These are phyloP conservation scores for Psilanteris sp. DNA, from an alignment of 1,140 invertebrate genomes.

Conservation along the genomic window DNA sequence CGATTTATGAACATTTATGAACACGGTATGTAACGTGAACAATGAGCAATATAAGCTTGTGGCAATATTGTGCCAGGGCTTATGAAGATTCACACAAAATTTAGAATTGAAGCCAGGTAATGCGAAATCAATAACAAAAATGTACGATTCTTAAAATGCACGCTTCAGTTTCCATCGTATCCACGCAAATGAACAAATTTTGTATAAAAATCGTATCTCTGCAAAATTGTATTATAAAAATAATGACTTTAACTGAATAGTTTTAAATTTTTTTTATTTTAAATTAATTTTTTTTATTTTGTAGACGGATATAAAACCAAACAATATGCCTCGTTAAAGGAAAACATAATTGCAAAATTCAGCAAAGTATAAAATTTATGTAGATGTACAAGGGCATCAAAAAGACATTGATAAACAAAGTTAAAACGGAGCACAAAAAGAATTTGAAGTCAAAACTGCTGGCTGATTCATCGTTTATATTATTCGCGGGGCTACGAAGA, in stretches of 20 bases:
- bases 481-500: constrained; percentile 23
- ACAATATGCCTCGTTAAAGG: constrained; percentile 20
- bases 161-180: constrained; percentile 23
- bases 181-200: constrained; percentile 11
- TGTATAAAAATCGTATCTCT: constrained; percentile 17
- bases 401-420: too few relatives aligned
- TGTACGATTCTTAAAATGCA: constrained; percentile 31
- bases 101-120: constrained; percentile 30
- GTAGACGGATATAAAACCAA: constrained; percentile 6
- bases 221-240: background rate
- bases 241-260: background rate
- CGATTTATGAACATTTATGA: constrained; percentile 30
- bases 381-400: too few relatives aligned
- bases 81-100: constrained; percentile 34
- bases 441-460: constrained; percentile 8
- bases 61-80: constrained; percentile 5
- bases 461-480: constrained; percentile 44
- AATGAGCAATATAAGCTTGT: constrained; percentile 38
- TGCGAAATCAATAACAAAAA: constrained; percentile 48
- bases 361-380: constrained; percentile 31
- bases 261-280: constrained; percentile 14
- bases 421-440: constrained; percentile 8
- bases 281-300: too few relatives aligned
- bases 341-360: constrained; percentile 25
- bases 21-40: constrained; percentile 3